These are phyloP conservation scores for Drosophila vallismaia DNA, from an alignment of 2,888 invertebrate genomes.

Conservation along the genomic window DNA sequence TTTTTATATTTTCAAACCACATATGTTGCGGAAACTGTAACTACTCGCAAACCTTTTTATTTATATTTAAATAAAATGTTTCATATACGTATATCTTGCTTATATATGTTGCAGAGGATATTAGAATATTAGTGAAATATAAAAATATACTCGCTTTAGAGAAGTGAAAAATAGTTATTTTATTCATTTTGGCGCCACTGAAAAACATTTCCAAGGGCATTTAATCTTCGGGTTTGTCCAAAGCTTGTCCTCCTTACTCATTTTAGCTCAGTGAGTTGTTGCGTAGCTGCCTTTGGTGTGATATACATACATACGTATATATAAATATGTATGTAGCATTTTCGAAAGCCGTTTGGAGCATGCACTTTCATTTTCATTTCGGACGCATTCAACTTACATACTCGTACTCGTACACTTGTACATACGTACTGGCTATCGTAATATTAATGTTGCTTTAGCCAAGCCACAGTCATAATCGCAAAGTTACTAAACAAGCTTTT, in stretches of 20 bases:
- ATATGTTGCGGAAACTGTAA: too few species aligned
- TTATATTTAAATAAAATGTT: too few species aligned
- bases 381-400: neutral
- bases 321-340: neutral
- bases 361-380: conserved; percentile 2
- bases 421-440: neutral
- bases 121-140: too few species aligned
- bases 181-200: neutral
- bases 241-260: neutral
- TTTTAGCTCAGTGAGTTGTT: neutral
- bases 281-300: neutral
- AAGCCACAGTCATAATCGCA: neutral
- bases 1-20: too few species aligned
- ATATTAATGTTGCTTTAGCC: neutral
- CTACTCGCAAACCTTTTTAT: too few species aligned
- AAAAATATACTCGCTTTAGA: too few species aligned
- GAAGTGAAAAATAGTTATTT: neutral
- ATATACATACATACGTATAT: neutral
- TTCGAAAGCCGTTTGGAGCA: conserved; percentile 1
- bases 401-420: neutral
- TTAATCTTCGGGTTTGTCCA: neutral
- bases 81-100: too few species aligned
- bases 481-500: neutral
- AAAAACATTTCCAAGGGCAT: neutral
- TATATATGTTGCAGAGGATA: too few species aligned